A percentile compares a stretch with the other conserved stretches of the same genome.
phyloP scores from a whole-genome alignment of 2,797 vertebrate species.

The Phaenicophaeus curvirostris region DNA sequence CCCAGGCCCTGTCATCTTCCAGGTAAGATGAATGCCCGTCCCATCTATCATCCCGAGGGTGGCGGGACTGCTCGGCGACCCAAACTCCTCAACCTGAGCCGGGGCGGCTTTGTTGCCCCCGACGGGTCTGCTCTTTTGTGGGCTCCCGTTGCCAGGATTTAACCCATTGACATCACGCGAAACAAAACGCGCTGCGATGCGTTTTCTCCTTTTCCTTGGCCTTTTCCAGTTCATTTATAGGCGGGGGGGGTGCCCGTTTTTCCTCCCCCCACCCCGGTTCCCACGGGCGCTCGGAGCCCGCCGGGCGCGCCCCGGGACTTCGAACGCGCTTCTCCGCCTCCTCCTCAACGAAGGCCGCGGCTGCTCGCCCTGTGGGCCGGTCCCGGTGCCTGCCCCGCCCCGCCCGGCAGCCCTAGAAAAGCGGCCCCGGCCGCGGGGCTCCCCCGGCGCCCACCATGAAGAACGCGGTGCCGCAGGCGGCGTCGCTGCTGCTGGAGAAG shows the following conservation, averaged over 20 bases:
- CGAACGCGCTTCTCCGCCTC: too few species aligned
- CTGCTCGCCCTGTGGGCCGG: not conserved
- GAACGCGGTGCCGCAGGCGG: slow-evolving; percentile 34
- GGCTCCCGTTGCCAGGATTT: slow-evolving; percentile 45
- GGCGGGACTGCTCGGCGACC: slow-evolving; percentile 33
- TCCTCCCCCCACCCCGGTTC: too few species aligned
- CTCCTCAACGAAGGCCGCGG: not conserved
- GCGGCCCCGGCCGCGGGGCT: not conserved
- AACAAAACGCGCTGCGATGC: not conserved
- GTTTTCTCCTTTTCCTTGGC: not conserved
- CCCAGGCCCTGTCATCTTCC: slow-evolving; percentile 43
- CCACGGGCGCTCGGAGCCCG: too few species aligned
- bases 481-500: slow-evolving; percentile 79
- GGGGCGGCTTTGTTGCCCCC: slow-evolving; percentile 56
- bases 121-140: slow-evolving; percentile 47
- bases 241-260: too few species aligned
- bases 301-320: too few species aligned
- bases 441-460: not conserved
- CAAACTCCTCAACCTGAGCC: slow-evolving; percentile 55
- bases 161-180: slow-evolving; percentile 53
- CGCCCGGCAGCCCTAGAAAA: slow-evolving; percentile 34
- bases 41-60: slow-evolving; percentile 63
- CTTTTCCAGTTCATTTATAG: not conserved
- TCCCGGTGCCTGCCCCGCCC: slow-evolving; percentile 31
- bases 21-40: slow-evolving; percentile 63